Evolutionary conservation across 1,140 invertebrate genomes (phyloP).

Genomic region (Steinernema feltiae): DNA sequence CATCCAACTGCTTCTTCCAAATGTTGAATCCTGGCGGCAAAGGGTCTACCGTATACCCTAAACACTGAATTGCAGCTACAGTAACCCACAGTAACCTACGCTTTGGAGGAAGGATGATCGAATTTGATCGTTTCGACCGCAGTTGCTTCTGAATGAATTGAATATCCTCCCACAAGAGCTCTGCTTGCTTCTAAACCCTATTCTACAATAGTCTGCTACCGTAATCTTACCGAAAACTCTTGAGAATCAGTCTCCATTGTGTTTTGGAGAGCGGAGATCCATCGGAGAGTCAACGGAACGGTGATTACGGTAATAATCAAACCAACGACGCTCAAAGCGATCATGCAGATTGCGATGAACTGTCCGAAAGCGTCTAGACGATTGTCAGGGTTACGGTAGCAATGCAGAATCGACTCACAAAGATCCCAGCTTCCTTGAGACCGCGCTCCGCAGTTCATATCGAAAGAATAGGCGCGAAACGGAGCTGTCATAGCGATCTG

Average conservation of each 20-base stretch:
- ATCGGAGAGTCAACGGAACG: not conserved
- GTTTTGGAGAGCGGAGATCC: not conserved
- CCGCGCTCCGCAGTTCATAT: not conserved
- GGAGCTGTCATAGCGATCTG: not conserved
- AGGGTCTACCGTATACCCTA: not conserved
- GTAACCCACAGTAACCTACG: not conserved
- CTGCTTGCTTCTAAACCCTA: not conserved
- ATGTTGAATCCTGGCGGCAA: not conserved
- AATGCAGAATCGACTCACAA: not conserved
- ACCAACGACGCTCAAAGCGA: not conserved
- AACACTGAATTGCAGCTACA: too few relatives aligned
- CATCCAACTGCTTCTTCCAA: not conserved
- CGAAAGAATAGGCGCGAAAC: not conserved
- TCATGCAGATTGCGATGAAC: not conserved
- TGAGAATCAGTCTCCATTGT: not conserved
- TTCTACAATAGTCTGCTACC: too few relatives aligned
- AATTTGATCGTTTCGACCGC: not conserved
- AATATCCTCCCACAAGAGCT: not conserved
- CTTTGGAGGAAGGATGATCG: not conserved
- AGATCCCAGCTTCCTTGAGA: not conserved
- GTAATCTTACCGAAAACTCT: not conserved
- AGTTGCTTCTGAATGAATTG: conserved; percentile 4
- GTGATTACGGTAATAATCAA: not conserved
- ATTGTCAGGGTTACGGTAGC: not conserved
- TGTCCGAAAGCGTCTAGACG: not conserved